Base-by-base conservation (phyloP, 2,797 vertebrate species). In the Falco rusticolus region DNA sequence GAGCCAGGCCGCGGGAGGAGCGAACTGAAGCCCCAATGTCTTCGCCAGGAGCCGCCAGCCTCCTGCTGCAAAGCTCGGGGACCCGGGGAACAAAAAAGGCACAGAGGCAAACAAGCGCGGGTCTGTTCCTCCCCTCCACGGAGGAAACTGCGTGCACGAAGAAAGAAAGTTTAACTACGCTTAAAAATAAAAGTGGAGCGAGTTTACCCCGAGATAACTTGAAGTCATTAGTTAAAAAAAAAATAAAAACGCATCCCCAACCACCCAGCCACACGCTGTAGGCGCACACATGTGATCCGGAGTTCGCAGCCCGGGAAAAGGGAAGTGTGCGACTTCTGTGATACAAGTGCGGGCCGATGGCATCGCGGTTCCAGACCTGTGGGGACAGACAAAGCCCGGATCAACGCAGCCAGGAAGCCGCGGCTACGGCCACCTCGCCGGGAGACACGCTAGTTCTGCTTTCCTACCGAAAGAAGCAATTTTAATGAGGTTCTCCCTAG, bases 401-500 rank as follows among this genome's bases (percentile, higher is more conserved):
- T 85, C 80, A 28, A 39, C 22, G 70, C 34, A 22, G 74, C 69
- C 43, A 31, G 61, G 74, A 68, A 93, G 75, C 83, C 29, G 51
- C 19, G 33, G 28, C 43, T 48, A 56, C 5, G 61, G 80, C 76
- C 85, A 57, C 82, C 85, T 91, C 50, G 21, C 57, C 57, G 47
- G 76, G 64, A 90, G 74, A 60, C 22, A 24, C 9, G 14, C 70
- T 64, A 33, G 72, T 90, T 84, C 89, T 82, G 91, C 89, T 97
- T 97, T 97, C 87, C 87, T 94, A 95, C 94, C 53, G 71, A 97
- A 97, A 97, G 80, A 89, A 94, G 86, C 31, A 53, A 79, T 91
- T 94, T 95, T 72, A 96, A 81, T 78, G 65, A 95, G 85, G 22
- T 87, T 93, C 89, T 96, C 56, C 90, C 51, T 94, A 94, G 91